These are phyloP conservation scores for Nannoperca obscura DNA, from an alignment of 2,797 vertebrate genomes.

Conservation along the genomic window DNA sequence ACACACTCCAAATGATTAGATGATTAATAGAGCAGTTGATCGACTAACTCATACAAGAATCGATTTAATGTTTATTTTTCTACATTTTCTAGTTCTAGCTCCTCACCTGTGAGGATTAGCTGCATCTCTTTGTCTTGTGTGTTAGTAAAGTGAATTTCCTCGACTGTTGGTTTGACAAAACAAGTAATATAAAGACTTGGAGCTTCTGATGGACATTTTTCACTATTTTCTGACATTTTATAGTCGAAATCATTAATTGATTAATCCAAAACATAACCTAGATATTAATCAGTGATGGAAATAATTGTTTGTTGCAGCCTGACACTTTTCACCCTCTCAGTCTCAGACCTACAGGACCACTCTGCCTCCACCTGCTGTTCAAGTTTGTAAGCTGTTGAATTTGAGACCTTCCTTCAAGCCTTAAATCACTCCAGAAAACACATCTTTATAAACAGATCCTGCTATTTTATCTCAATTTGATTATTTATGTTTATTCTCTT, in stretches of 20 bases:
- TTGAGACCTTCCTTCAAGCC: not conserved
- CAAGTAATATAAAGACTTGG: not conserved
- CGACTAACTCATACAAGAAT: not conserved
- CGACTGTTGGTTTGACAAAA: not conserved
- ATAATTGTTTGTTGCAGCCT: not conserved
- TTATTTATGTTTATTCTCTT: not conserved
- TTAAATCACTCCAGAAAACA: not conserved
- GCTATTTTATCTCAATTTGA: not conserved
- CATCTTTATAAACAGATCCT: not conserved
- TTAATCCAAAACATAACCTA: not conserved
- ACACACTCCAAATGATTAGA: not conserved
- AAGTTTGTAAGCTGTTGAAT: not conserved
- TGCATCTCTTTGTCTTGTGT: not conserved
- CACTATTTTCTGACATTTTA: not conserved
- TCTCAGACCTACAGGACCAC: not conserved
- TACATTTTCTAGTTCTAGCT: not conserved
- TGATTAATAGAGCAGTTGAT: not conserved
- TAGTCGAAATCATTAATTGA: not conserved
- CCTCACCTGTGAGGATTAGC: not conserved
- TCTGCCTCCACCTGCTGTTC: conserved; percentile 52
- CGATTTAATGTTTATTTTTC: not conserved
- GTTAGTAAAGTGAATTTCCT: not conserved
- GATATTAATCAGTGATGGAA: not conserved
- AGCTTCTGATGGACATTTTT: not conserved
- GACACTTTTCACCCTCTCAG: not conserved